Percentiles rank a stretch among this genome's conserved stretches.
Evolutionary conservation across 2,888 invertebrate genomes (phyloP).

Genomic region (Metellina segmentata): DNA sequence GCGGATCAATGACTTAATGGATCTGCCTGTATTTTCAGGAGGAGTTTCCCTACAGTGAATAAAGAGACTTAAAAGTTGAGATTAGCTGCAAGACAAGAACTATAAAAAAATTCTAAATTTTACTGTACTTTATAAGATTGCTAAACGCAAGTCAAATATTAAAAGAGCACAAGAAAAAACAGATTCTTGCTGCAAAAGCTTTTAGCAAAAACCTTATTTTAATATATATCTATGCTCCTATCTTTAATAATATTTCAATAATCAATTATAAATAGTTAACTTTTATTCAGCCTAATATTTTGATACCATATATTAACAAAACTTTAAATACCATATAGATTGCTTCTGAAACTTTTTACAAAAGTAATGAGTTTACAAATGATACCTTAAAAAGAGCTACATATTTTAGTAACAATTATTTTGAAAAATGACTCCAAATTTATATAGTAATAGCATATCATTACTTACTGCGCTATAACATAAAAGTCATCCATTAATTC

Average conservation of each 20-base stretch:
- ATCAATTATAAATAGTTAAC: no score
- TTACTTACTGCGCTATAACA: conserved; percentile 87
- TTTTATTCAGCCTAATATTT: background rate
- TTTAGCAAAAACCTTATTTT: background rate
- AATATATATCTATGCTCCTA: background rate
- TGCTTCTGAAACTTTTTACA: background rate
- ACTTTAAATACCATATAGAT: background rate
- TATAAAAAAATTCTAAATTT: conserved; percentile 8
- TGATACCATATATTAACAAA: background rate
- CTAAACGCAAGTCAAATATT: background rate
- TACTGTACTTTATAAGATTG: background rate
- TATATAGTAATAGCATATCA: background rate
- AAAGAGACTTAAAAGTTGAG: background rate
- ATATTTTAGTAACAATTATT: background rate
- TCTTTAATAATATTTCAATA: no score
- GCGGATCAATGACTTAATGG: conserved; percentile 83
- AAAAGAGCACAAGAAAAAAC: background rate
- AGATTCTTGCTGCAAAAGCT: background rate
- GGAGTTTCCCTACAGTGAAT: conserved; percentile 82
- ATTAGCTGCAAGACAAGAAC: background rate
- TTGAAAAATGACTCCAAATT: background rate
- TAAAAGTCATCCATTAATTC: conserved; percentile 95
- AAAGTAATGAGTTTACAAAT: background rate
- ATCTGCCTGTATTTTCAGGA: conserved; percentile 87
- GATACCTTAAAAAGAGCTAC: background rate